Base-by-base conservation (phyloP, 2,113 vertebrate species). In the Hippocampus abdominalis region DNA sequence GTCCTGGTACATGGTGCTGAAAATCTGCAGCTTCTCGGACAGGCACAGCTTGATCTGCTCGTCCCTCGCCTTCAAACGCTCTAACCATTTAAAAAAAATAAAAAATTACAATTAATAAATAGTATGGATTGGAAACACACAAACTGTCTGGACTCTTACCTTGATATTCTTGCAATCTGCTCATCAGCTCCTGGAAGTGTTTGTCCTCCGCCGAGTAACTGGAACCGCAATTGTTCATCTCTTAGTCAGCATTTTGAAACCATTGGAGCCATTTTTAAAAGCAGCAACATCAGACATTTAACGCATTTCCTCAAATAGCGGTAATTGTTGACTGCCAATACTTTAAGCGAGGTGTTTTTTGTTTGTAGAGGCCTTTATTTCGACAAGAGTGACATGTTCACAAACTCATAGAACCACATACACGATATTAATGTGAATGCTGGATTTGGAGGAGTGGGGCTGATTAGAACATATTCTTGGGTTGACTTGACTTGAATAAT, bases 1-100 rank as follows among this genome's bases (percentile, higher is more conserved):
- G n/a, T 80, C 51, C 57, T 93, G 88, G 0, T 89, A 85, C 74
- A 97, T 92, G 42, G 91, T 87, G 36, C 85, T 81, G 81, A 93
- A 95, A 82, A 95, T 91, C 72, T 92, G 92, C n/a, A 94, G 92
- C 84, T 98, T 99, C 84, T 95, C 93, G 0, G 62, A 53, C 8
- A 99, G 93, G 60, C 79, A 90, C 44, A 92, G 90, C 0, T 83
- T 53, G 3, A 99, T 94, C 78, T 83, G 85, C 2, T 91, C 87
- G 49, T 99, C 96, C 46, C 79, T 93, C 59, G n/a, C 0, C 71
- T 69, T 91, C 62, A 99, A 82, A n/a, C 81, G 82, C 32, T 93
- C 97, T 99, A 54, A 39, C 72, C 60, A 23, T 44, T 23, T 3
- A 11, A 36, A 20, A 40, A 39, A 40, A 40, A 39, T 11, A 21